Evolutionary conservation across 2,888 invertebrate genomes (phyloP).

Genomic region (Saturnia pavonia): DNA sequence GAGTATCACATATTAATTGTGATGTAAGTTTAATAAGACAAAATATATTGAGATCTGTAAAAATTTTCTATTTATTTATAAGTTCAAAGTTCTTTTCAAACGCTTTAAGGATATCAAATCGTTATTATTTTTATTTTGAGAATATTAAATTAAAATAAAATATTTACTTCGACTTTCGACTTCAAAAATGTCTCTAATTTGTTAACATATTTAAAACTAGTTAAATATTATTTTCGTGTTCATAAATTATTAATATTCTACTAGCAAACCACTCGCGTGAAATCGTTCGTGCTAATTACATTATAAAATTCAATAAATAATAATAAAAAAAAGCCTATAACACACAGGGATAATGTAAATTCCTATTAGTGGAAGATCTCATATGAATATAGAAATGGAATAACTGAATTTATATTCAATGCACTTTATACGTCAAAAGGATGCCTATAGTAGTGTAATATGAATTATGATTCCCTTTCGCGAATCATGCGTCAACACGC

Average conservation of each 20-base stretch:
- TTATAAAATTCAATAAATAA: background rate
- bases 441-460: conserved; percentile 17
- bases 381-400: background rate
- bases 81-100: background rate
- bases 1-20: background rate
- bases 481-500: conserved; percentile 52
- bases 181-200: too few relatives aligned
- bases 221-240: too few relatives aligned
- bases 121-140: too few relatives aligned
- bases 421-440: background rate
- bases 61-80: background rate
- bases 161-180: too few relatives aligned
- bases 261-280: too few relatives aligned
- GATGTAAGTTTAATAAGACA: background rate
- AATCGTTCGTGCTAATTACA: too few relatives aligned
- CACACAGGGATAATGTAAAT: too few relatives aligned
- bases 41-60: too few relatives aligned
- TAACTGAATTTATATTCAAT: background rate
- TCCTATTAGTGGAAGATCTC: too few relatives aligned
- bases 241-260: too few relatives aligned
- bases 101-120: background rate
- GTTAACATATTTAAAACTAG: too few relatives aligned
- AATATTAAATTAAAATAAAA: too few relatives aligned
- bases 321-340: background rate
- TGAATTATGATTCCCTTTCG: conserved; percentile 40